Conservation (phyloP, 1,140 invertebrate species). For the Papilio xuthus region DNA sequence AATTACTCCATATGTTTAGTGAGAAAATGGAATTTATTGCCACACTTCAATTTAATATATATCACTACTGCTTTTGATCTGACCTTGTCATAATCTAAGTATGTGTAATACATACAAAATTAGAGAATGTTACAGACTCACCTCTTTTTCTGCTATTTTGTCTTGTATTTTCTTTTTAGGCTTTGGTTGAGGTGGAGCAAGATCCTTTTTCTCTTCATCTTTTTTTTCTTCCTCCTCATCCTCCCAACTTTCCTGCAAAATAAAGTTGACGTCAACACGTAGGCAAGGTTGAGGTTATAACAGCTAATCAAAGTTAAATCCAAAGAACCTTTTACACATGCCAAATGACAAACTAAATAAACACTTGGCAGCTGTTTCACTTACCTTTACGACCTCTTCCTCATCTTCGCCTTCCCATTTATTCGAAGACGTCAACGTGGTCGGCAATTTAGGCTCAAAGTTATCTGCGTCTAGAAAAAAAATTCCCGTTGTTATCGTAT, state of each 20-base stretch:
- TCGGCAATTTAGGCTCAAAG: conserved; percentile 79
- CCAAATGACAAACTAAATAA: conserved; percentile 38
- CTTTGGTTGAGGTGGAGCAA: conserved; percentile 70
- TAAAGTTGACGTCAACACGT: conserved; percentile 71
- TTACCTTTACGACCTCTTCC: conserved; percentile 92
- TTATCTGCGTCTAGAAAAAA: conserved; percentile 79
- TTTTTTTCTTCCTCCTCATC: conserved; percentile 90
- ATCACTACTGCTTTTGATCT: background rate
- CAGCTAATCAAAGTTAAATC: conserved; percentile 1
- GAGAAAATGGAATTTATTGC: background rate
- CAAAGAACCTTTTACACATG: conserved; percentile 16
- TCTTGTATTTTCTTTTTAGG: conserved; percentile 88
- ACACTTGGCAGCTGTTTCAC: conserved; percentile 59
- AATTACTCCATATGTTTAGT: background rate
- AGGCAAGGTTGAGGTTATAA: conserved; percentile 71
- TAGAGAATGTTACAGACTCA: conserved; percentile 56
- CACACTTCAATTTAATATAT: background rate
- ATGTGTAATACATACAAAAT: conserved; percentile 7
- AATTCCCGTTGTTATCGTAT: conserved; percentile 47
- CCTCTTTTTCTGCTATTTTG: conserved; percentile 91
- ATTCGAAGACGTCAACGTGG: conserved; percentile 82
- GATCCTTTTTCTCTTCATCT: conserved; percentile 82
- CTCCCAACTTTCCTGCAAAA: conserved; percentile 91
- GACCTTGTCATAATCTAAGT: conserved; percentile 11
- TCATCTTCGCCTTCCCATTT: conserved; percentile 96